A percentile compares a stretch with the other conserved stretches of the same genome.
Evolutionary conservation across 2,113 vertebrate species (phyloP).

Genomic region (Speoplatyrhinus poulsoni): DNA sequence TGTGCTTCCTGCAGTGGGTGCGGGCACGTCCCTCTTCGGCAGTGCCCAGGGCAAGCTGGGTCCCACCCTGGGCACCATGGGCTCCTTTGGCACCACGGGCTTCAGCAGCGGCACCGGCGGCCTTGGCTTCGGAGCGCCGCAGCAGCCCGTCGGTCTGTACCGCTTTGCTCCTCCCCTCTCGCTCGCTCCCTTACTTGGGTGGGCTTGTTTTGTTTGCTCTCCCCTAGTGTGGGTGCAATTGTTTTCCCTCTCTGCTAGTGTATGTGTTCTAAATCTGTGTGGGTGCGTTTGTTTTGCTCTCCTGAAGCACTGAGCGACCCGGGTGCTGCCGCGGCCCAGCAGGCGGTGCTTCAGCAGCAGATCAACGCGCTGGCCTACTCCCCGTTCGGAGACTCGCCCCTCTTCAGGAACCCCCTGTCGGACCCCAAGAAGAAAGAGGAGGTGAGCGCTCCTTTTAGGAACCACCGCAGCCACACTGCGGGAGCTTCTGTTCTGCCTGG

Average conservation of each 20-base stretch:
- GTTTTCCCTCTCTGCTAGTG: not conserved
- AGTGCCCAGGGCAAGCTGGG: conserved; percentile 88
- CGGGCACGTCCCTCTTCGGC: conserved; percentile 88
- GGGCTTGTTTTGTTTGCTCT: not conserved
- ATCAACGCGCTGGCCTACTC: conserved; percentile 88
- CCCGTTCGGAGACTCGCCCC: conserved; percentile 91
- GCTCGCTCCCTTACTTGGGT: not conserved
- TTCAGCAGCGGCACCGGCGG: conserved; percentile 82
- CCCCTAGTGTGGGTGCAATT: not conserved
- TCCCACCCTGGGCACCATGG: conserved; percentile 83
- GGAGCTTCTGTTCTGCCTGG: no score
- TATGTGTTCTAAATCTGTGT: not conserved
- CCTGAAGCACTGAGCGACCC: conserved; percentile 86
- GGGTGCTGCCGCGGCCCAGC: conserved; percentile 84
- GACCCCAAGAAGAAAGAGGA: conserved; percentile 97
- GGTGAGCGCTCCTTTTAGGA: conserved; percentile 64
- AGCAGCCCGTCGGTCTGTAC: conserved; percentile 88
- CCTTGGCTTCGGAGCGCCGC: conserved; percentile 87
- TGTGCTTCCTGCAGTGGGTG: conserved; percentile 77
- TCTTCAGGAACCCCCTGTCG: conserved; percentile 93
- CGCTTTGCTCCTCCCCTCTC: not conserved
- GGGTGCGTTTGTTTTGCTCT: not conserved
- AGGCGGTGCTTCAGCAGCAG: conserved; percentile 90
- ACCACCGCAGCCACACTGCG: no score
- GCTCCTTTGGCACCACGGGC: conserved; percentile 80